Base-by-base conservation (phyloP, 2,113 vertebrate species). In the Petromus typicus region DNA sequence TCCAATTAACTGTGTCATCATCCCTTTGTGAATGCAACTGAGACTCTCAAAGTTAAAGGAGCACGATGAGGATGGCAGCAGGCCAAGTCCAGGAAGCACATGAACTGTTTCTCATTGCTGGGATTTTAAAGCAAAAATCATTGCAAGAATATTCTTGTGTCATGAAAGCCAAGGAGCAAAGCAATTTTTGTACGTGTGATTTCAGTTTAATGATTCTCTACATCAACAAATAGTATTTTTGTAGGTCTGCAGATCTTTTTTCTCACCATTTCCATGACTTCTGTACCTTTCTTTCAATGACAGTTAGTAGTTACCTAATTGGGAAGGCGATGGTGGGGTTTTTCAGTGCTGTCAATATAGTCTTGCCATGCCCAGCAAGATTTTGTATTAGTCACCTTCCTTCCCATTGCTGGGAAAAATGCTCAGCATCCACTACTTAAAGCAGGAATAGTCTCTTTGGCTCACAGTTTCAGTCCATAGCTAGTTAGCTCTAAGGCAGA, bases 1-100 rank as follows among this genome's bases (percentile, higher is more conserved):
- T 90, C 78, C 88, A 93, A 96, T 97, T 94, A 96, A 87, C 86
- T 93, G 37, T 89, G 92, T 75, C 91, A 80, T 51, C 73, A 75
- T 95, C 78, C 37, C 51, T 90, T 85, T 83, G 86, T 96, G 75
- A 88, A 92, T 71, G 84, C 25, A 59, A 45, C 16, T 4, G 56
- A 90, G 91, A 93, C 59, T 92, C 17, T 91, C n/a, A 86, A 79
- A 95, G 78, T 93, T 79, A 48, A 93, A 87, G 66, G 59, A 75
- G 78, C 7, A 7, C 14, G 6, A 59, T 82, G 66, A 82, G 67
- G 13, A 85, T 71, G 78, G 66, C 61, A 88, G 71, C 5, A 48
- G n/a, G 54, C 51, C 75, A 86, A 43, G 22, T 67, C 27, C 67
- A 87, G 40, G 32, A 34, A 82, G 34, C 61, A 86, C 45, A 37